Evolutionary conservation across 1,140 invertebrate genomes (phyloP).

Genomic region (Medauroidea extradentata): DNA sequence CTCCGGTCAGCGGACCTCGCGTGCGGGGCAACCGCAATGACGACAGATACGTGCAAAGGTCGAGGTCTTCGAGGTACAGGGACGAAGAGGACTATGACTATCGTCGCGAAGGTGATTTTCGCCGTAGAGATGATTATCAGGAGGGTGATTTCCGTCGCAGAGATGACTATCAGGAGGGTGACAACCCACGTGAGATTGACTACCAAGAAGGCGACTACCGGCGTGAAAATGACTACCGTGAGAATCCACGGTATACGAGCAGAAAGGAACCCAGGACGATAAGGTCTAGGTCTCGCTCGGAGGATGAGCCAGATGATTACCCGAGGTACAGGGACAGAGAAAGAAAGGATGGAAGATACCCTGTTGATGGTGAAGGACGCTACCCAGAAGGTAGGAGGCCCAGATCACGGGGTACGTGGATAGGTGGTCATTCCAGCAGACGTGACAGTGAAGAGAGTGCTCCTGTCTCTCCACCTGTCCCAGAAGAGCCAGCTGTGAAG

Average conservation of each 20-base stretch:
- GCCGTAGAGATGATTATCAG: background rate
- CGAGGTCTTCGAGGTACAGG: background rate
- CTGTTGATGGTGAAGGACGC: background rate
- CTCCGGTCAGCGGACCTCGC: background rate
- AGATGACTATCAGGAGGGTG: background rate
- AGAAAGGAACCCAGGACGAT: background rate
- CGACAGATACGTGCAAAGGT: background rate
- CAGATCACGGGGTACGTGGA: background rate
- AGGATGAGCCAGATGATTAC: background rate
- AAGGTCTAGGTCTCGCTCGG: background rate
- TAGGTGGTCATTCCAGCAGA: background rate
- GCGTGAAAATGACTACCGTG: background rate
- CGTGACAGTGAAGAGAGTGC: background rate
- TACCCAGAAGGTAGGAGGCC: background rate
- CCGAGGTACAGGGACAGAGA: background rate
- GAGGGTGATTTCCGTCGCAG: too few relatives aligned
- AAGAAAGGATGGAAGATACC: background rate
- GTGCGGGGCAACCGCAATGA: background rate
- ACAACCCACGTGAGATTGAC: background rate
- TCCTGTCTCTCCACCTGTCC: background rate
- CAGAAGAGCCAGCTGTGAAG: conserved; percentile 3
- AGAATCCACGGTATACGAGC: background rate
- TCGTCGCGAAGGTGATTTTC: background rate
- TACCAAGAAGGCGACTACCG: conserved; percentile 5
- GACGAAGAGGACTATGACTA: background rate